Conservation (phyloP, 2,797 vertebrate species). For the Moxostoma hubbsi region DNA sequence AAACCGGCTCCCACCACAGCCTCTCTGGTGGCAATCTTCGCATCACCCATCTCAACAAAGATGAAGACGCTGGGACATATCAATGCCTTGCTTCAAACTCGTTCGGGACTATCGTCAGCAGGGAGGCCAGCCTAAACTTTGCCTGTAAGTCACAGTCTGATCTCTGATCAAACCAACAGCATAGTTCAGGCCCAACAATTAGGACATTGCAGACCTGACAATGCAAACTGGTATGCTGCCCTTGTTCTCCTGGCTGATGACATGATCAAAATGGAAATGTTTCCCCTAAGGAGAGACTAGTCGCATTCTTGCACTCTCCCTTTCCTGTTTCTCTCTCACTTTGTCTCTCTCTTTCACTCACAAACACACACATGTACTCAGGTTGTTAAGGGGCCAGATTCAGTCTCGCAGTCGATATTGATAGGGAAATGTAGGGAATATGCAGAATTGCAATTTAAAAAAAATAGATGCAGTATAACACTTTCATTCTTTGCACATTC, state of each 20-base stretch:
- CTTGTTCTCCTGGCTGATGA: slow-evolving; percentile 44
- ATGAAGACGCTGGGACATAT: slow-evolving; percentile 88
- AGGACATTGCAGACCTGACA: slow-evolving; percentile 40
- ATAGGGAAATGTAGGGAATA: background rate
- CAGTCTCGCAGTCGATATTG: slow-evolving; percentile 18
- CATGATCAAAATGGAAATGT: slow-evolving; percentile 59
- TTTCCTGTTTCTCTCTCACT: background rate
- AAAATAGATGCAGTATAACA: background rate
- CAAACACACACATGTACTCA: no score
- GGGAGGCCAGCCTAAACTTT: slow-evolving; percentile 92
- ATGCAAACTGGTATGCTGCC: slow-evolving; percentile 33
- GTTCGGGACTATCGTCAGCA: slow-evolving; percentile 91
- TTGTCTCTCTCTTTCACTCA: background rate
- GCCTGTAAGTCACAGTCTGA: slow-evolving; percentile 83
- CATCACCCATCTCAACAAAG: slow-evolving; percentile 91
- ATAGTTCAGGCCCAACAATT: slow-evolving; percentile 26
- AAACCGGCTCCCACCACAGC: slow-evolving; percentile 89
- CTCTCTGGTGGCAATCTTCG: slow-evolving; percentile 90
- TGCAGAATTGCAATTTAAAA: no score
- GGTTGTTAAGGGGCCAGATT: slow-evolving; percentile 1
- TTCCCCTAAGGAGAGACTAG: slow-evolving; percentile 49
- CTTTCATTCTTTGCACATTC: background rate
- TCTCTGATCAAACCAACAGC: slow-evolving; percentile 34
- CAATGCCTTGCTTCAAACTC: slow-evolving; percentile 94
- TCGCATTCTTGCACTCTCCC: slow-evolving; percentile 3